Evolutionary conservation across 2,888 invertebrate genomes (phyloP).

Genomic region (Agriopis aurantiaria): DNA sequence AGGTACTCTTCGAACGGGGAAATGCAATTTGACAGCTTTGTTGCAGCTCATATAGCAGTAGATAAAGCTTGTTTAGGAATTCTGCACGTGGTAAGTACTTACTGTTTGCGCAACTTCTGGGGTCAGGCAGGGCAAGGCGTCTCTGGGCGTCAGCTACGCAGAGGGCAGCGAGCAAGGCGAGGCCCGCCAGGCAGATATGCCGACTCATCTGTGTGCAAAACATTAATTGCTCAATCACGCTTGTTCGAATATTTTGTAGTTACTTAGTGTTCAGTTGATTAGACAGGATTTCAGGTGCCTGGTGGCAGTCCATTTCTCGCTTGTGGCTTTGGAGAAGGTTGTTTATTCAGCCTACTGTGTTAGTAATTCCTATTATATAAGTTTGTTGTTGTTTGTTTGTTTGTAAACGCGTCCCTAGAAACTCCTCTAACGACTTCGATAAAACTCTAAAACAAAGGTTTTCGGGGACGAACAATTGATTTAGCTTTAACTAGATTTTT

Average conservation of each 20-base stretch:
- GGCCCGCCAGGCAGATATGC: conserved; percentile 72
- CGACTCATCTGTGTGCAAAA: conserved; percentile 75
- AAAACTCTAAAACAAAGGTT: no score
- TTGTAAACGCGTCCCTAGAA: no score
- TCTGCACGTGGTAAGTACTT: conserved; percentile 73
- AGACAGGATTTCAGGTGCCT: not conserved
- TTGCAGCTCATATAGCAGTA: not conserved
- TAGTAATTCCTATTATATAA: no score
- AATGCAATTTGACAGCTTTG: not conserved
- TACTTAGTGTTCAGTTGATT: not conserved
- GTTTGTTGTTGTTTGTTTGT: no score
- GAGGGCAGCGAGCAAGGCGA: conserved; percentile 85
- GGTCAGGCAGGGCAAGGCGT: conserved; percentile 94
- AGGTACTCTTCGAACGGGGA: not conserved
- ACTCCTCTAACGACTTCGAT: no score
- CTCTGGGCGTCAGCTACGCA: conserved; percentile 92
- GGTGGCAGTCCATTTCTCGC: no score
- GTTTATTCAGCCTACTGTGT: no score
- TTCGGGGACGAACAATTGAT: no score
- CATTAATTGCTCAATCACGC: conserved; percentile 19
- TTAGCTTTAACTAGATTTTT: not conserved
- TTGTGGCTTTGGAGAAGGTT: not conserved
- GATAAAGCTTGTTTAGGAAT: conserved; percentile 1
- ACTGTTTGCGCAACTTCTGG: conserved; percentile 95
- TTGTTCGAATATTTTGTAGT: not conserved